phyloP scores from a whole-genome alignment of 1,140 invertebrate species.

The Heliconius hewitsoni region DNA sequence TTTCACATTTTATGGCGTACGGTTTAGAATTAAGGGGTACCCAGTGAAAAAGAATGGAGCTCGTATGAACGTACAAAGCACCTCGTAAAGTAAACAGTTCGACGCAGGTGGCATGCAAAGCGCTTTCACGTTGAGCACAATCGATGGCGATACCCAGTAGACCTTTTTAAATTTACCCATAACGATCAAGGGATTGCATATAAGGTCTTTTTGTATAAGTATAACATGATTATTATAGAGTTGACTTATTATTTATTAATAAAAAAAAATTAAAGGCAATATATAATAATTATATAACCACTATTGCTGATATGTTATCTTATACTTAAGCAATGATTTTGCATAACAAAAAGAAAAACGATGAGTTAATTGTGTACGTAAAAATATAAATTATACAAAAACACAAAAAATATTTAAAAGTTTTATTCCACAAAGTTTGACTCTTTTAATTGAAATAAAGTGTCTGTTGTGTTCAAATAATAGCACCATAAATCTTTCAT shows the following conservation, averaged over 20 bases:
- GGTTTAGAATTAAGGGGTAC: neutral
- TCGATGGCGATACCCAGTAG: conserved; percentile 34
- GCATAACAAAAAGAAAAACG: no score
- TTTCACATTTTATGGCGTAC: conserved; percentile 1
- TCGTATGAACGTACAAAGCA: conserved; percentile 43
- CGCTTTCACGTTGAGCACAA: conserved; percentile 41
- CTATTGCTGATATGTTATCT: no score
- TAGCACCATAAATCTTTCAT: conserved; percentile 17
- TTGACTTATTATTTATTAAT: neutral
- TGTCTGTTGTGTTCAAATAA: neutral
- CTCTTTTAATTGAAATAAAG: conserved; percentile 1
- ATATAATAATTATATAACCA: no score
- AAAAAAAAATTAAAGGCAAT: no score
- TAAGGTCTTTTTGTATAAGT: neutral
- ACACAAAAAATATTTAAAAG: no score
- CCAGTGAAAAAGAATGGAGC: conserved; percentile 25
- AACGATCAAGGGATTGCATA: conserved; percentile 13
- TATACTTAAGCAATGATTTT: no score
- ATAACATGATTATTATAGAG: neutral
- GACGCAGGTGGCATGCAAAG: conserved; percentile 53
- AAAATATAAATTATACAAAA: no score
- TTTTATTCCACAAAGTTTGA: no score
- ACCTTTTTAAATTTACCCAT: conserved; percentile 36
- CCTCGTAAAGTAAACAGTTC: conserved; percentile 48
- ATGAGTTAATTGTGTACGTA: no score